Evolutionary conservation across 1,140 invertebrate genomes (phyloP).

Genomic region (Tetraneura akinire): DNA sequence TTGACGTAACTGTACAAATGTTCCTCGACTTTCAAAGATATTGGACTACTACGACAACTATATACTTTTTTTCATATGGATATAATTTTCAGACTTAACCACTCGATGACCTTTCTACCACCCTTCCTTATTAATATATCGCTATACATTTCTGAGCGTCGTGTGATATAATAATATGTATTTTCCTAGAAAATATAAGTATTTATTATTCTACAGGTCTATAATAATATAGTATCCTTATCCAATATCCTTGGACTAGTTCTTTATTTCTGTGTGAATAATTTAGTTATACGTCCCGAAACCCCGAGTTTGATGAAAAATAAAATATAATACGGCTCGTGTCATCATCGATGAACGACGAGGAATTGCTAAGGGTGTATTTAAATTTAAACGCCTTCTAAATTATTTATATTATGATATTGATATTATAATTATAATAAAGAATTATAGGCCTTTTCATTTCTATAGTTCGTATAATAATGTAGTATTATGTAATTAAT

Average conservation of each 20-base stretch:
- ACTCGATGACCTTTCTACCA: neutral
- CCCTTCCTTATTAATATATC: neutral
- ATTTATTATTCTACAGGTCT: neutral
- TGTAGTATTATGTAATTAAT: too few relatives aligned
- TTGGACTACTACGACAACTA: too few relatives aligned
- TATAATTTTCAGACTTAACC: neutral
- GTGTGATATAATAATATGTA: neutral
- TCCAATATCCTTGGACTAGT: neutral
- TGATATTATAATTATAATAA: too few relatives aligned
- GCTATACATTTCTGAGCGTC: neutral
- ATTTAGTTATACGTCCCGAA: constrained; percentile 7
- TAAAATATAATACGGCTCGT: neutral
- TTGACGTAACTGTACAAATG: too few relatives aligned
- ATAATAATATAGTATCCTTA: too few relatives aligned
- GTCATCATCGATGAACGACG: neutral
- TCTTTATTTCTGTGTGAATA: constrained; percentile 3
- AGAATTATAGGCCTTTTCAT: too few relatives aligned
- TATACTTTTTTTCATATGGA: too few relatives aligned
- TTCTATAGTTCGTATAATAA: too few relatives aligned
- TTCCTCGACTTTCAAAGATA: too few relatives aligned
- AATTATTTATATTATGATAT: too few relatives aligned
- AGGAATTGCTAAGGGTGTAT: neutral
- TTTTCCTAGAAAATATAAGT: neutral
- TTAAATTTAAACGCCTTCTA: too few relatives aligned
- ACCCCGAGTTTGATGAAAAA: constrained; percentile 1